Evolutionary conservation across 2,797 vertebrate genomes (phyloP).

Genomic region (Xyrichtys novacula): DNA sequence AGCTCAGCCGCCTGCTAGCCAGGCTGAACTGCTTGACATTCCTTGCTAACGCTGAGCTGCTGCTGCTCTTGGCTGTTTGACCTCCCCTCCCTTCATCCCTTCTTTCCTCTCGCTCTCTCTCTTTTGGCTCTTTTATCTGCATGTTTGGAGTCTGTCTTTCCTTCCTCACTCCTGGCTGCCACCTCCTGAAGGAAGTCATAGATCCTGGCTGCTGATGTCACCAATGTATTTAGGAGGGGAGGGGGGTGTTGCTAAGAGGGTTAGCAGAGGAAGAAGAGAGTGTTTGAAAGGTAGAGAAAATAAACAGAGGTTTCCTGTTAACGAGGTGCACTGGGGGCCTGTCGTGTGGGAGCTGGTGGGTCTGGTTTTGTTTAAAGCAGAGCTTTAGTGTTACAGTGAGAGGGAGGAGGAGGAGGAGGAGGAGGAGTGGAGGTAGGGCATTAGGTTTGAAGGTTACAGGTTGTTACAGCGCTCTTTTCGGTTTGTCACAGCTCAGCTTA

Average conservation of each 20-base stretch:
- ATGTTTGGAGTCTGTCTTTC: slow-evolving; percentile 69
- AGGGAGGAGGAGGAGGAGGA: slow-evolving; percentile 21
- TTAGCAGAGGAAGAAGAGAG: slow-evolving; percentile 80
- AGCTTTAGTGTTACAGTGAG: slow-evolving; percentile 68
- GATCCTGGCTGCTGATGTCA: slow-evolving; percentile 79
- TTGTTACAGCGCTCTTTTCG: slow-evolving; percentile 61
- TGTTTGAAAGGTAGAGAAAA: slow-evolving; percentile 83
- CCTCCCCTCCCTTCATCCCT: slow-evolving; percentile 49
- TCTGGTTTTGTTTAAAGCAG: slow-evolving; percentile 83
- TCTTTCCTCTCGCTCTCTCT: slow-evolving; percentile 16
- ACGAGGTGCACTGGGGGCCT: slow-evolving; percentile 76
- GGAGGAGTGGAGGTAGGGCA: slow-evolving; percentile 16
- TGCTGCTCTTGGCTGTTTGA: slow-evolving; percentile 69
- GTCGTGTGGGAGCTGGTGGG: slow-evolving; percentile 71
- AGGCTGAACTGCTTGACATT: slow-evolving; percentile 75
- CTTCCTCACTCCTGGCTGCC: slow-evolving; percentile 65
- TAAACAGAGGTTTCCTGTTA: slow-evolving; percentile 89
- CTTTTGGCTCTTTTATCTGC: slow-evolving; percentile 67
- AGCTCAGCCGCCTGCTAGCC: slow-evolving; percentile 66
- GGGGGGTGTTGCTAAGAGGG: slow-evolving; percentile 58
- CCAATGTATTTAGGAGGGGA: slow-evolving; percentile 17
- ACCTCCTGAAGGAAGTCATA: slow-evolving; percentile 81
- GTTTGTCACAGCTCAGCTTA: slow-evolving; percentile 44
- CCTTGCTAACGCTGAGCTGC: slow-evolving; percentile 63
- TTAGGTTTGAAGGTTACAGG: slow-evolving; percentile 69